phyloP scores from a whole-genome alignment of 1,140 invertebrate genomes.

The Hylaeus volcanicus region DNA sequence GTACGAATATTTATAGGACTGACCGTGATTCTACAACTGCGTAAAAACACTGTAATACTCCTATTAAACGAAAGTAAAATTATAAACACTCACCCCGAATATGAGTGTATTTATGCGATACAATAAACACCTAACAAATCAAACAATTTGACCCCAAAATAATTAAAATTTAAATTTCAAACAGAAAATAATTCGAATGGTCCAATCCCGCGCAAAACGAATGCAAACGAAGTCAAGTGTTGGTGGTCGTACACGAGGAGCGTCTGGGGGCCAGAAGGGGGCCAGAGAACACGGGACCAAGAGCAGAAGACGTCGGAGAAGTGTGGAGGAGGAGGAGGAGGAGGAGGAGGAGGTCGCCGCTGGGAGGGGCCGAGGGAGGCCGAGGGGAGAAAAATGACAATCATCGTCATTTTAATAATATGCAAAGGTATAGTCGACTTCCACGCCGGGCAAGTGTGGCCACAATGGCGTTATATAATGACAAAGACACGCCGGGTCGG shows the following conservation, averaged over 20 bases:
- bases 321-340: slow-evolving; percentile 43
- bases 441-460: slow-evolving; percentile 79
- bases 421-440: slow-evolving; percentile 73
- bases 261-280: slow-evolving; percentile 12
- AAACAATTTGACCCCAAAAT: no score
- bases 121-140: no score
- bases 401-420: slow-evolving; percentile 80
- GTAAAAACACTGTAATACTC: no score
- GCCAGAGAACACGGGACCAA: neutral
- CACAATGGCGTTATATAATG: slow-evolving; percentile 82
- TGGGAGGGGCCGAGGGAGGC: slow-evolving; percentile 38
- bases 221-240: slow-evolving; percentile 19
- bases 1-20: no score
- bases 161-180: neutral
- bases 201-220: neutral
- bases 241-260: slow-evolving; percentile 23
- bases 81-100: no score
- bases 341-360: slow-evolving; percentile 48
- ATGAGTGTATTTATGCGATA: no score
- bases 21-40: no score
- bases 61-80: no score
- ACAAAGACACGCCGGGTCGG: slow-evolving; percentile 78
- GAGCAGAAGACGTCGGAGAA: slow-evolving; percentile 46
- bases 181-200: no score
- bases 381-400: slow-evolving; percentile 79